Base-by-base conservation (phyloP, 2,113 vertebrate species). In the Cichladusa arquata region DNA sequence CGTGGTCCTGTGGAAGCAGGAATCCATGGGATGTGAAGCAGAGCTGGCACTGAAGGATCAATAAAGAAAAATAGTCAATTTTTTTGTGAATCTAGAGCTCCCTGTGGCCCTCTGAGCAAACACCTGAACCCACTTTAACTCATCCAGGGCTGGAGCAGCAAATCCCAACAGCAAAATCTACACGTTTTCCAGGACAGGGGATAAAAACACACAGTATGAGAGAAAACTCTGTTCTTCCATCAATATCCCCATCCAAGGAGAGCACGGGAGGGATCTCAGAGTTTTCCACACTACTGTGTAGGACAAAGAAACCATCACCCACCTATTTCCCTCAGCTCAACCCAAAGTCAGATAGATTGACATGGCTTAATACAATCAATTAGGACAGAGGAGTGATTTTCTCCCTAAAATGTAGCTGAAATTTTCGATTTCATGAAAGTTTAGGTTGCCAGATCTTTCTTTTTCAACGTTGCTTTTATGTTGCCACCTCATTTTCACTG, bases 401-500 rank as follows among this genome's bases (percentile, higher is more conserved):
- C 51, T 51, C n/a, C 2, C 38, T 22, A 33, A 90, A 67, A 54
- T 18, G 12, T 6, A 45, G 40, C 16, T 88, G 71, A 74, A 81
- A 42, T 26, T 31, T 29, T 61, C 62, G 61, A 60, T 51, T 94
- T 88, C 19, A n/a, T 56, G 38, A 56, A 89, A 92, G 64, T 9
- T 15, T 70, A 33, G 44, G 17, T 76, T 91, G 48, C 90, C 94
- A 73, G 82, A 38, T 79, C 83, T 92, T 92, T 77, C 73, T 93
- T 94, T 94, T 78, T 71, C 60, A 71, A 57, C 16, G 78, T 90
- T 77, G 94, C 88, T 93, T 97, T 97, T 87, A 96, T 85, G 96
- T 97, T 70, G 73, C 95, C 95, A 90, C 94, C 86, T 96, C 88
- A 65, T 93, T 96, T 96, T 97, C 53, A 19, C 93, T 88, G 92